Conservation (phyloP, 1,140 invertebrate genomes). For the Brachionus calyciflorus region DNA sequence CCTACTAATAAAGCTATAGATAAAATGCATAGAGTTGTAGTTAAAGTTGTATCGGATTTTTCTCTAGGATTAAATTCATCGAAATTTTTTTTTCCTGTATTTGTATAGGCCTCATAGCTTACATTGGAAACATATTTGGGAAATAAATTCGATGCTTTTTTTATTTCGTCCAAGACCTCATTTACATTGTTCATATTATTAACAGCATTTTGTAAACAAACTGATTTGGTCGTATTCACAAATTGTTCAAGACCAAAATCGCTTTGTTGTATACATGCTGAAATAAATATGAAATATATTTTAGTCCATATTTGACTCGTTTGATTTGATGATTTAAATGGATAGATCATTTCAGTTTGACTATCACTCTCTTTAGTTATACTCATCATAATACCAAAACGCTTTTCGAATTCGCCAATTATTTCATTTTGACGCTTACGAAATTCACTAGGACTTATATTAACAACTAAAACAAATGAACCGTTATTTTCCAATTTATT, state of each 20-base stretch:
- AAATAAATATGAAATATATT: conserved; percentile 33
- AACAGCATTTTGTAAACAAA: conserved; percentile 26
- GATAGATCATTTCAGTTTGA: conserved; percentile 25
- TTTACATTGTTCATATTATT: conserved; percentile 14
- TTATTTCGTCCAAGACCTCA: neutral
- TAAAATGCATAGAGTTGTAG: neutral
- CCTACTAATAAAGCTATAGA: conserved; percentile 16
- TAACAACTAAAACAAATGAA: conserved; percentile 15
- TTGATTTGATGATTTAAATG: neutral
- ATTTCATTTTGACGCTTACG: neutral
- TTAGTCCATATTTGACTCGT: neutral
- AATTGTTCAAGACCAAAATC: neutral
- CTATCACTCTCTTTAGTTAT: neutral
- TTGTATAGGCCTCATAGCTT: conserved; percentile 30
- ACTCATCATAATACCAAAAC: conserved; percentile 25
- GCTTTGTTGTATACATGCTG: conserved; percentile 25
- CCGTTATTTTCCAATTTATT: neutral
- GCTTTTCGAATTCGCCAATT: conserved; percentile 15
- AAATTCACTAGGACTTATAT: conserved; percentile 23
- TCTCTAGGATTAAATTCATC: neutral
- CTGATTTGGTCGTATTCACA: neutral
- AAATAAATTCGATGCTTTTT: conserved; percentile 31
- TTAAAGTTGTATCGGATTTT: neutral
- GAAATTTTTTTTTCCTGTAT: neutral
- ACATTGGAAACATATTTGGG: conserved; percentile 34